Conservation (phyloP, 2,888 invertebrate species). For the Neuroscelio doddi region DNA sequence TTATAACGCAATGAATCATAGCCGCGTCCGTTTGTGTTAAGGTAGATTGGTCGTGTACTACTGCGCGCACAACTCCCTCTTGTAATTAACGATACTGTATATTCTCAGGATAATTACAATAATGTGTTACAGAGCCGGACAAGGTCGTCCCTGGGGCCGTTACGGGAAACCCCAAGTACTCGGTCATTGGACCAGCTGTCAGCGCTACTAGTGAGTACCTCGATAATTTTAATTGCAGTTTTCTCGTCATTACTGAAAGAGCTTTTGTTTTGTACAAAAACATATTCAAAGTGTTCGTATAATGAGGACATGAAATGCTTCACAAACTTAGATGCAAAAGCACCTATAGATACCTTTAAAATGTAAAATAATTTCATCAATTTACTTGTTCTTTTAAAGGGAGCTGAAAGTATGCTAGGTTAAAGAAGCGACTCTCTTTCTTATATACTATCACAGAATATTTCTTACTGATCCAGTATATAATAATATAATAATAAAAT, state of each 20-base stretch:
- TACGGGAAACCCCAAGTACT: conserved; percentile 68
- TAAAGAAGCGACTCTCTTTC: too few relatives aligned
- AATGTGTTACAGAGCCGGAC: conserved; percentile 71
- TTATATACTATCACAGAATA: too few relatives aligned
- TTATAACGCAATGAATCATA: conserved; percentile 67
- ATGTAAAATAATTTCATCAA: too few relatives aligned
- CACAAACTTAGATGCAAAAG: too few relatives aligned
- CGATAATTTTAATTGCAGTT: conserved; percentile 35
- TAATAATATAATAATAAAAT: too few relatives aligned
- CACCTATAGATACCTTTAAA: too few relatives aligned
- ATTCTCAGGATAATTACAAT: conserved; percentile 71
- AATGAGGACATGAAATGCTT: conserved; percentile 21
- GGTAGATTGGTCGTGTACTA: conserved; percentile 67
- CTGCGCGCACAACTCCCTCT: conserved; percentile 51
- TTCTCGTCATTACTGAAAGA: conserved; percentile 32
- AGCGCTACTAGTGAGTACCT: conserved; percentile 82
- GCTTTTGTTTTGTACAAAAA: conserved; percentile 18
- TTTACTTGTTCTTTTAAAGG: too few relatives aligned
- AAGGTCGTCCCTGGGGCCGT: conserved; percentile 70
- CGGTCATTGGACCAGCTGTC: conserved; percentile 81
- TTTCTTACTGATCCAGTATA: too few relatives aligned
- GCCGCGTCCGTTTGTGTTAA: conserved; percentile 61
- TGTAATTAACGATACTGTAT: conserved; percentile 63
- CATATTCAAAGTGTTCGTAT: conserved; percentile 13
- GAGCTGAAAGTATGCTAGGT: too few relatives aligned